Evolutionary conservation across 2,888 invertebrate species (phyloP), one percentile per base, ranked within the genome.

Genomic region (Drosophila bunnanda): DNA sequence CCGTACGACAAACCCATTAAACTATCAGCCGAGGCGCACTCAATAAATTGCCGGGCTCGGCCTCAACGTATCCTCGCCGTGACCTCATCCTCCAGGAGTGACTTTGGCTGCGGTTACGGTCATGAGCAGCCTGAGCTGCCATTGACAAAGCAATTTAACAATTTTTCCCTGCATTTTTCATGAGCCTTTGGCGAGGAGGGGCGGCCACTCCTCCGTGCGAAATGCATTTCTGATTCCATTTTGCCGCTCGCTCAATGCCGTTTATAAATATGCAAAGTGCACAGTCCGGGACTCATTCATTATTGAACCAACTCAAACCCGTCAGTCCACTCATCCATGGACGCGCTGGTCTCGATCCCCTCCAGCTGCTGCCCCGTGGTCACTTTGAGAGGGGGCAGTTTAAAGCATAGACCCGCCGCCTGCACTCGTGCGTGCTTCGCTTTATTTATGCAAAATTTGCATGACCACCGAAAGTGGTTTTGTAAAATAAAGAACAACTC

Each of bases 391-490:
- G 15, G 20, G 36, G 50, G 25, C 36, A 20, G n/a, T 28, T 50
- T 15, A 38, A 22, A 36, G 43, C 44, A 64, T 39, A 53, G 52
- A 62, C 22, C 44, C 46, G n/a, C 46, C 59, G 17, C 59, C 44
- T 43, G 62, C 46, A 72, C 41, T 69, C 32, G 74, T 64, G 74
- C 58, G 65, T 71, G 58, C 46, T 36, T 20, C 38, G 53, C 64
- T 73, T 73, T 68, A 73, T 77, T 73, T 73, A 77, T 77, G 76
- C 76, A 69, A 76, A 76, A 73, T 76, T 76, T 62, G 77, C 77
- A 76, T 77, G 77, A 75, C 75, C 67, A 55, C 48, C 66, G 46
- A 69, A 75, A 70, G 75, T 64, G 76, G 59, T 72, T 72, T 72
- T 46, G 57, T 58, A 71, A 54, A 54, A 58, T 53, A 59, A 59